phyloP scores from a whole-genome alignment of 2,888 invertebrate genomes.

The Auanema sp. region DNA sequence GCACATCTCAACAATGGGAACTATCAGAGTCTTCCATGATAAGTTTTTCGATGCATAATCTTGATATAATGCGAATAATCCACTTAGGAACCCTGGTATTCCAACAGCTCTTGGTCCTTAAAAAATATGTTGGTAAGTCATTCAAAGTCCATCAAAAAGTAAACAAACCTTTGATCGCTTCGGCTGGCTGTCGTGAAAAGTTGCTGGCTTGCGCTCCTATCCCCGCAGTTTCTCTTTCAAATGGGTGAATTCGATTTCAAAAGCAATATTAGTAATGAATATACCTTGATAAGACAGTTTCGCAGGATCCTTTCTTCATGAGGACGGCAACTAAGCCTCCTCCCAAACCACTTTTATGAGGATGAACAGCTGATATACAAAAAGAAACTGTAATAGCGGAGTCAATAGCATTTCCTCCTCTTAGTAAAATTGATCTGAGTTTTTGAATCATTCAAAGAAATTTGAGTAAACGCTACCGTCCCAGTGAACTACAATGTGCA shows the following conservation, averaged over 20 bases:
- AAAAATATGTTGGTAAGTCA: conserved; percentile 5
- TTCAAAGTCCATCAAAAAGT: background rate
- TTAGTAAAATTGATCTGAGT: conserved; percentile 28
- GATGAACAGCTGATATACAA: conserved; percentile 34
- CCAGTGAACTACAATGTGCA: background rate
- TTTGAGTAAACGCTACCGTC: background rate
- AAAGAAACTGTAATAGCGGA: conserved; percentile 34
- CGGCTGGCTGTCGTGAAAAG: background rate
- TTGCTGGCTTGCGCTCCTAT: conserved; percentile 4
- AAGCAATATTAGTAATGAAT: background rate
- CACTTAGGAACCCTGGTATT: conserved; percentile 31
- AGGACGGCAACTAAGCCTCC: conserved; percentile 35
- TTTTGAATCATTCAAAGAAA: background rate
- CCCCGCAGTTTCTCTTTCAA: conserved; percentile 9
- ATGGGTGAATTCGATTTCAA: conserved; percentile 24
- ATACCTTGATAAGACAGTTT: conserved; percentile 25
- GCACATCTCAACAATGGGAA: conserved; percentile 26
- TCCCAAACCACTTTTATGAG: conserved; percentile 34
- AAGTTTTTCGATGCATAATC: conserved; percentile 23
- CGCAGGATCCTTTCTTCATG: conserved; percentile 16
- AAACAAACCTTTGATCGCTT: background rate
- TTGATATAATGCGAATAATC: conserved; percentile 24
- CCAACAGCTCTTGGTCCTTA: conserved; percentile 26
- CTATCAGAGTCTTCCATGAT: conserved; percentile 14
- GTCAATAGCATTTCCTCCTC: conserved; percentile 47